Base-by-base conservation (phyloP, 2,113 vertebrate genomes). In the Rhinolophus sinicus region DNA sequence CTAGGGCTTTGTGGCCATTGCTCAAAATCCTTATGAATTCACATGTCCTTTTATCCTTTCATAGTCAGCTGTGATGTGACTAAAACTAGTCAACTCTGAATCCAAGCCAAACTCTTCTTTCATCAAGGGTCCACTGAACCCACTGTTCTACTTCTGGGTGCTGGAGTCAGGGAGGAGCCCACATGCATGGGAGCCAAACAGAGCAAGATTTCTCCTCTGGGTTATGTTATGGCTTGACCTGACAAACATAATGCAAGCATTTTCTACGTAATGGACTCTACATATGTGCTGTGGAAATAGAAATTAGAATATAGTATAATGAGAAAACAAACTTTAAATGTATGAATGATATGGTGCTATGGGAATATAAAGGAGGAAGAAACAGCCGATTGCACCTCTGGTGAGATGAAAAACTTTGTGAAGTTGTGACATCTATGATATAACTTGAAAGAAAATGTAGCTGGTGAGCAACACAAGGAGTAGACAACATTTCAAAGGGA, bases 1-100 rank as follows among this genome's bases (percentile, higher is more conserved):
- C 15, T 54, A 70, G 35, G 58, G 52, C 15, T 50, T 35, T 40
- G 33, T 28, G n/a, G 16, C 26, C 18, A 30, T 60, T 58, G 19
- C 11, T 83, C 67, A 72, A 38, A 90, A 80, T 75, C 33, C 38
- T 75, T 50, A 26, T 73, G 47, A 73, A 86, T 90, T 73, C 28
- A 18, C 15, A 6, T 52, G 73, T 65, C 33, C 16, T 26, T 54
- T 72, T 24, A 50, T 50, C 10, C 30, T 93, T 83, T 64, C n/a
- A 44, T 21, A 33, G 62, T 70, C 21, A 67, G n/a, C 38, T 69
- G 4, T 76, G 28, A 78, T 44, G 4, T 52, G 60, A 90, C 47
- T 90, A 40, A 90, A 33, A n/a, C 38, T 15, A 78, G 18, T 38
- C 8, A 8, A 22, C 24, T 78, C 7, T 64, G 35, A 60, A 54